These are phyloP conservation scores for Thereva unica DNA, from an alignment of 2,888 invertebrate species.

Conservation along the genomic window DNA sequence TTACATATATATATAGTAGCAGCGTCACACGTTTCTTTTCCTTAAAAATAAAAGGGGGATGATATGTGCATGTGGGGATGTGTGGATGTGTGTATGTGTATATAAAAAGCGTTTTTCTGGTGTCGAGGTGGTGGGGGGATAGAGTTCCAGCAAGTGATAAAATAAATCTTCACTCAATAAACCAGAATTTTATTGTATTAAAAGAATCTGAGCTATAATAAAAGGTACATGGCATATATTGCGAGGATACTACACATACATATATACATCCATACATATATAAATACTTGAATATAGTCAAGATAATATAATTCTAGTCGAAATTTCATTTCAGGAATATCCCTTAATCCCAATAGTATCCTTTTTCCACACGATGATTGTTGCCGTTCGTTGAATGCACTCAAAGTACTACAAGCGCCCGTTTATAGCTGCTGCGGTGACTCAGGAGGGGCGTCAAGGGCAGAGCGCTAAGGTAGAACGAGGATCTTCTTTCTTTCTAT, in stretches of 20 bases:
- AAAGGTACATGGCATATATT: conserved; percentile 4
- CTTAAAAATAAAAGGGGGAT: too few species aligned
- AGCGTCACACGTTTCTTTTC: too few species aligned
- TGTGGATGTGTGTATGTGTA: too few species aligned
- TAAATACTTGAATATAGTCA: not conserved
- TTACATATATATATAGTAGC: too few species aligned
- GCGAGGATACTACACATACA: not conserved
- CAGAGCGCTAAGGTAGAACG: conserved; percentile 11
- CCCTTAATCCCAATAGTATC: conserved; percentile 40
- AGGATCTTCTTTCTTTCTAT: not conserved
- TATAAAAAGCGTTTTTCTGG: too few species aligned
- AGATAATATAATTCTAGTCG: conserved; percentile 18
- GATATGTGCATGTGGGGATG: too few species aligned
- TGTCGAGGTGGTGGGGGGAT: too few species aligned
- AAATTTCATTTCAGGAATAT: conserved; percentile 41
- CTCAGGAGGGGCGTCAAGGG: not conserved
- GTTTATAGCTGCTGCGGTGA: conserved; percentile 15
- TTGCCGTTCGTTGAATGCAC: conserved; percentile 27
- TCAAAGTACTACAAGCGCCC: conserved; percentile 15
- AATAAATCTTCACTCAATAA: conserved; percentile 21
- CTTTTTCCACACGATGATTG: conserved; percentile 18
- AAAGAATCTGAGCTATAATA: conserved; percentile 11
- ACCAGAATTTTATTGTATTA: conserved; percentile 23
- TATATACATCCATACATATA: not conserved
- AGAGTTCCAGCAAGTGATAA: not conserved